Evolutionary conservation across 2,888 invertebrate species (phyloP), one percentile per base, ranked within the genome.

Genomic region (Neocrepidodera transversa): DNA sequence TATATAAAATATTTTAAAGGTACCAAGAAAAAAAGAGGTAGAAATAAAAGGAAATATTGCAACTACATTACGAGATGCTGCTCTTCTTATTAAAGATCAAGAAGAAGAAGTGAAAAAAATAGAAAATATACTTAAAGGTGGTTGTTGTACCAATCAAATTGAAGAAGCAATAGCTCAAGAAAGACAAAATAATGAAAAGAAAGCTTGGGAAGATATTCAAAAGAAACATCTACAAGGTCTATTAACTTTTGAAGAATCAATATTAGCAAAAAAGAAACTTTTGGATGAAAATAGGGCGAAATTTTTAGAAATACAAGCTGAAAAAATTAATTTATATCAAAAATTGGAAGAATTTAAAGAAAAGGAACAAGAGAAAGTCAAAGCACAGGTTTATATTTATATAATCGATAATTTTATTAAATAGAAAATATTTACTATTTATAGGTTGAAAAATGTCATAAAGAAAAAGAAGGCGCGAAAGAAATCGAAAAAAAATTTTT

Each of bases 161-260:
- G 79, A 81, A 62, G 77, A 79, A 64, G 61, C 85, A 18, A 79
- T 82, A 67, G 78, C 81, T 54, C 77, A 80, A 58, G 78, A 82
- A 48, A 80, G 83, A 40, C 76, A 81, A 71, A 78, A 81, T 67
- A 78, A 74, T 47, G 82, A 84, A 73, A 80, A 80, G 69, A 79
- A 83, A 69, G 74, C 82, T 48, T 64, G 85, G 23, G 76, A 82
- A 55, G 81, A 83, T 38, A 84, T 86, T 61, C 83, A 86, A 78
- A 81, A 76, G 65, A 86, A 86, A 73, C 86, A 86, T 76, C 72
- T 86, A 35, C 74, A 82, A 69, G 86, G 85, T 1, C 80, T 84
- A 68, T 78, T 86, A 54, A 83, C 84, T 7, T 79, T 82, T 48
- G 86, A 87, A 77, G 85, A 86, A 74, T 84, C 86, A 5, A 75